Evolutionary conservation across 2,888 invertebrate species (phyloP), one percentile per base, ranked within the genome.

Genomic region (Watsonalla cultraria): DNA sequence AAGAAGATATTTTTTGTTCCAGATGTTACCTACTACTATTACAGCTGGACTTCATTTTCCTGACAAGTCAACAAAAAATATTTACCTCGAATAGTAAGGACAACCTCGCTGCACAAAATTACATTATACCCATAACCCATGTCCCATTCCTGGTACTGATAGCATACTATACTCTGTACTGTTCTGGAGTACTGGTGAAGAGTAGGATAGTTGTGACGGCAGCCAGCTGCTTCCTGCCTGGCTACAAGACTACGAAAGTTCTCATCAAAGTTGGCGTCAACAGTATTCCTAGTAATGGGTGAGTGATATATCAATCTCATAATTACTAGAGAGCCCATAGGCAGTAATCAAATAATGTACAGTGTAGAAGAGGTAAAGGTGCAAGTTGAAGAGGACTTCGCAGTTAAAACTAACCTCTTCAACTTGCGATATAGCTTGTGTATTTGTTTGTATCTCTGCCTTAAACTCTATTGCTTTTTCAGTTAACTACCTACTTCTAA

Each of bases 131-230:
- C 42, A 5, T 11, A 42, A 42, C 1, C 11, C 8, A 5, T 5
- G 51, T 76, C 0, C 87, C 86, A 0, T 73, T 79, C 55, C 86
- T 87, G 50, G 79, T 76, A 5, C 66, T 88, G 8, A 72, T 89
- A 9, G 80, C 80, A 11, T 84, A 82, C 52, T 68, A 62, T 6
- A 69, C 57, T 7, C 58, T 72, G 45, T 89, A 76, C 64, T 90
- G 90, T 57, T 88, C 90, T 1, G 90, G 88, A 0, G 66, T 70
- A 37, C 59, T 90, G 45, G 64, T 87, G 45, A 61, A 70, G 34
- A 87, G 86, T 57, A 75, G 66, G 51, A 70, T 80, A 5, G 82
- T 82, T 0, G 51, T 86, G 2, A 86, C 86, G 0, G 74, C 75
- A 0, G 89, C 90, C 0, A 82, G 81, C 55, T 88, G 89, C 63